A percentile compares a stretch with the other conserved stretches of the same genome.
phyloP scores from a whole-genome alignment of 2,888 invertebrate genomes.

The Mayetiola destructor region DNA sequence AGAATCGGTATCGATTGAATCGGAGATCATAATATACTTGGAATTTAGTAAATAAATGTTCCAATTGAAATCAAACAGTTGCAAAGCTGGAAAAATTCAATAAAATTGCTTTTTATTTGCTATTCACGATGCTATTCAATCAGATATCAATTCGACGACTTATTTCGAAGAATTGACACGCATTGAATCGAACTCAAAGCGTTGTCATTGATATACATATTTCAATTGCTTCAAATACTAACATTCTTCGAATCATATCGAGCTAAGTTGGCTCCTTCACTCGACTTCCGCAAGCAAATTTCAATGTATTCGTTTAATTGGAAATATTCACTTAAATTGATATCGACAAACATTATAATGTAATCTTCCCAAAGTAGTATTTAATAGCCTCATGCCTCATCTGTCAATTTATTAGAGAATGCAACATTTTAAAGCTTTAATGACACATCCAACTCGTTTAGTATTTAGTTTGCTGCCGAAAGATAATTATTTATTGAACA shows the following conservation, averaged over 20 bases:
- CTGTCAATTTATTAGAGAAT: not conserved
- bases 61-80: not conserved
- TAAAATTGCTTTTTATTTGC: not conserved
- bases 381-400: not conserved
- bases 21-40: too few species aligned
- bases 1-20: too few species aligned
- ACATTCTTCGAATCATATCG: not conserved
- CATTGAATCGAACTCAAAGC: not conserved
- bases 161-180: too few species aligned
- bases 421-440: not conserved
- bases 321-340: not conserved
- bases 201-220: not conserved
- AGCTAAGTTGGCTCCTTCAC: too few species aligned
- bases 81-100: not conserved
- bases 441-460: not conserved
- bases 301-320: not conserved
- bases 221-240: not conserved
- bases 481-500: constrained; percentile 1
- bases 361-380: not conserved
- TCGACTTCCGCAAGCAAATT: not conserved
- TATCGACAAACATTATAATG: not conserved
- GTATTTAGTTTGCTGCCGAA: not conserved
- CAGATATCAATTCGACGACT: not conserved
- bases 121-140: not conserved
- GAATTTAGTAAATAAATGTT: too few species aligned